These are phyloP conservation scores for Hozukius guyotensis DNA, from an alignment of 2,797 vertebrate genomes.

Conservation along the genomic window DNA sequence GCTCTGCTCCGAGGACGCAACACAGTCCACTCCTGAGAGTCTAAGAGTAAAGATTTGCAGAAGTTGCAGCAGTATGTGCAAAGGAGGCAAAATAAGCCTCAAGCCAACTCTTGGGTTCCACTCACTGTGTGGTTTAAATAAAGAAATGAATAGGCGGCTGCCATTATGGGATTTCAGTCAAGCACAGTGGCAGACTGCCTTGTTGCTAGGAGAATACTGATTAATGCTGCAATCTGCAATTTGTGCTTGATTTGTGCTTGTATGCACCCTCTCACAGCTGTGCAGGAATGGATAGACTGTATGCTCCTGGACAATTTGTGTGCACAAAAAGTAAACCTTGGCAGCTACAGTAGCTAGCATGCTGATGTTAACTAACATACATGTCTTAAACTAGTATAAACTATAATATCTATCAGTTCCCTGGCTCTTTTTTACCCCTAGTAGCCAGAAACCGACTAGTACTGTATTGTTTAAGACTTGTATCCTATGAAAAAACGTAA, in stretches of 20 bases:
- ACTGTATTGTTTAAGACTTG: background rate
- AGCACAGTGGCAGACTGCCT: conserved; percentile 49
- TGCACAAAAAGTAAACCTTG: conserved; percentile 6
- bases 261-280: conserved; percentile 52
- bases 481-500: background rate
- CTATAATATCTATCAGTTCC: background rate
- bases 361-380: background rate
- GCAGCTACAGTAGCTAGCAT: background rate
- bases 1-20: conserved; percentile 11
- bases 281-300: conserved; percentile 23
- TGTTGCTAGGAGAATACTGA: conserved; percentile 67
- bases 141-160: conserved; percentile 36
- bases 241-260: conserved; percentile 61
- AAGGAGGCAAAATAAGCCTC: conserved; percentile 28
- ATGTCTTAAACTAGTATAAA: background rate
- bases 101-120: conserved; percentile 16
- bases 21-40: conserved; percentile 16
- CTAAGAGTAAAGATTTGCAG: conserved; percentile 26
- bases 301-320: background rate
- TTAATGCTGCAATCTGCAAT: conserved; percentile 61
- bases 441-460: background rate
- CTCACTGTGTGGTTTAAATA: conserved; percentile 44
- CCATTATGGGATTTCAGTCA: conserved; percentile 40
- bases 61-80: conserved; percentile 26
- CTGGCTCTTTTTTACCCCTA: background rate